Base-by-base conservation (phyloP, 2,888 invertebrate species). In the Orthosia incerta region DNA sequence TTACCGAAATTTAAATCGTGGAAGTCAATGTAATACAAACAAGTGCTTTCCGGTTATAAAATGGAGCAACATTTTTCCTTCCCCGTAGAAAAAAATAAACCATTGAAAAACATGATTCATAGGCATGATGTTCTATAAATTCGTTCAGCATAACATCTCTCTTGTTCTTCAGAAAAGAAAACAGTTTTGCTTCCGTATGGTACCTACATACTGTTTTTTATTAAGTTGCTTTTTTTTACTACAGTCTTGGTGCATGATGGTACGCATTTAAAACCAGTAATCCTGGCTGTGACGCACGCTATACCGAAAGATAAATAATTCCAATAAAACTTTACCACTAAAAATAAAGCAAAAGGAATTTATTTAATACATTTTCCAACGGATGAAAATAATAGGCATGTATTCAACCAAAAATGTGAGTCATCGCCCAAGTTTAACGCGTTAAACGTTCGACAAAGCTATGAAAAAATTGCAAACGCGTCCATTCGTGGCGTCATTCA, bases 391-490 rank as follows among this genome's bases (percentile, higher is more conserved):
- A 61, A 85, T 80, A 72, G 75, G 53, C 76, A 74, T 83, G 76
- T 83, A 80, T 79, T 80, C 79, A 77, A 84, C 65, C 74, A 87
- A 89, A 88, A 88, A 88, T 88, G 86, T 82, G 80, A 80, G 78
- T 89, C 89, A 89, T 86, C 84, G 81, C 73, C 81, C 88, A 90
- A 87, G 88, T 87, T 85, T 70, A 72, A 76, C 80, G 76, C 88
- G 86, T 87, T 84, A 86, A 89, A 86, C 86, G 88, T 88, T 87
- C 87, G 80, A 89, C 87, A 89, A 89, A 89, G 90, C 90, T 82
- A 89, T 89, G 89, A 89, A 91, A 91, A 90, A 91, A 91, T 89
- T 86, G 86, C 88, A 83, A 86, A 87, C 89, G 84, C 86, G 83
- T 76, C 82, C 87, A 83, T 82, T 86, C 88, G 85, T 86, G 86